Evolutionary conservation across 2,888 invertebrate genomes (phyloP).

Genomic region (Allacma fusca): DNA sequence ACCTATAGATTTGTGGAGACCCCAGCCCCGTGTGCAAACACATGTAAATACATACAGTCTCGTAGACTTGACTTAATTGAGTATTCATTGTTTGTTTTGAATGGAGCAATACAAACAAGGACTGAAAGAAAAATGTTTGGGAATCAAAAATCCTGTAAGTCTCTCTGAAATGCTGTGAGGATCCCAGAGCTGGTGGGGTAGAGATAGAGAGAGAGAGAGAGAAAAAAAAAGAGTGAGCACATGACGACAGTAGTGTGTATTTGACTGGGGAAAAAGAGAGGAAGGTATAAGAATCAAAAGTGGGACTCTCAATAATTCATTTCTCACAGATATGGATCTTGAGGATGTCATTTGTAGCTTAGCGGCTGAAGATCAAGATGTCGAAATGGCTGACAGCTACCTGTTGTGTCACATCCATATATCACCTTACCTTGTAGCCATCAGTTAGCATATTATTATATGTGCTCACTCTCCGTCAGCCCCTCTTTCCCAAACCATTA

Average conservation of each 20-base stretch:
- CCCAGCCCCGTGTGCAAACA: too few relatives aligned
- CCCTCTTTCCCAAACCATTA: neutral
- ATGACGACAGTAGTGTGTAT: neutral
- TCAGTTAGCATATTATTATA: too few relatives aligned
- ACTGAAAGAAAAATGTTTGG: conserved; percentile 5
- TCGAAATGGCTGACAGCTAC: conserved; percentile 58
- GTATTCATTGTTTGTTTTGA: conserved; percentile 46
- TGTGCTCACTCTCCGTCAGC: too few relatives aligned
- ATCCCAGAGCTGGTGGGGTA: too few relatives aligned
- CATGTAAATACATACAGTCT: neutral
- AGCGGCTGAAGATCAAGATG: conserved; percentile 59
- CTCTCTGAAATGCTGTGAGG: neutral
- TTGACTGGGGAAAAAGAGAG: neutral
- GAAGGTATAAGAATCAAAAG: conserved; percentile 32
- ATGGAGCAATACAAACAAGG: conserved; percentile 12
- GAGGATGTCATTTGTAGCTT: conserved; percentile 54
- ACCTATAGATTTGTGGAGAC: too few relatives aligned
- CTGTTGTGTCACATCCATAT: conserved; percentile 58
- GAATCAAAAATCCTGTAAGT: too few relatives aligned
- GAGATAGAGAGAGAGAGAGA: too few relatives aligned
- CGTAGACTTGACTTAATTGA: conserved; percentile 31
- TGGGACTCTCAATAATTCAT: conserved; percentile 57
- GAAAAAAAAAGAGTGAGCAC: conserved; percentile 21
- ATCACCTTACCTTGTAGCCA: conserved; percentile 44
- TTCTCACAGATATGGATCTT: conserved; percentile 60